Evolutionary conservation across 64 coral and sea anemone species (phyloP), one percentile per base, ranked within the genome.

Genomic region (Montipora foliosa): DNA sequence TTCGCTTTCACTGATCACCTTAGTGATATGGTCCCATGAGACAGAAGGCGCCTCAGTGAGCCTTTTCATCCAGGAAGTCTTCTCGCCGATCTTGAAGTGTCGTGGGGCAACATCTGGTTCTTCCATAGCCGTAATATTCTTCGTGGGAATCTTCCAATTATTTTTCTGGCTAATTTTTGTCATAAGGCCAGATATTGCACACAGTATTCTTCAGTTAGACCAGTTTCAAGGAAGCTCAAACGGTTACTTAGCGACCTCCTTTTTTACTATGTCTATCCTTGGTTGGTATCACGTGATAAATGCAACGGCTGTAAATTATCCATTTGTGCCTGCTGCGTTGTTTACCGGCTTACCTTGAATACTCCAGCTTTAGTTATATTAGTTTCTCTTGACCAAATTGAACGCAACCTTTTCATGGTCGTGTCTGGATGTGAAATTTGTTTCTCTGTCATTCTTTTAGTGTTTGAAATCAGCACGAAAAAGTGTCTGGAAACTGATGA

Each of bases 331-430:
- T 8, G 78, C 78, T 0, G 70, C 93, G 13, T 14, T 94, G 14
- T 94, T 94, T 94, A 94, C 79, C 87, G 93, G 16, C 19, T 94
- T 8, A 53, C 83, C 8, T 57, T 94, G 5, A 83, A 21, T 44
- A 67, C 84, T 62, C 93, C 87, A 3, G 67, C 44, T 3, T 15
- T 89, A 3, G 2, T 83, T 19, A 75, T 77, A 37, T 75, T 94
- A 25, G 48, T 60, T 78, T 74, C 61, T 8, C 78, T 94, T 47
- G 79, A 82, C 5, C 88, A 83, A 89, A 89, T 94, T 83, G 93
- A 94, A 17, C 45, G 74, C 17, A 94, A 83, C 58, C 77, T 94
- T 47, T 83, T 50, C 62, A 53, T 90, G 22, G 11, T 46, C 17
- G 20, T 86, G 64, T 13, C 71, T 0, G 12, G 16, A 49, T 22